Conservation (phyloP, 2,888 invertebrate genomes). For the Caenorhabditis doughertyi region DNA sequence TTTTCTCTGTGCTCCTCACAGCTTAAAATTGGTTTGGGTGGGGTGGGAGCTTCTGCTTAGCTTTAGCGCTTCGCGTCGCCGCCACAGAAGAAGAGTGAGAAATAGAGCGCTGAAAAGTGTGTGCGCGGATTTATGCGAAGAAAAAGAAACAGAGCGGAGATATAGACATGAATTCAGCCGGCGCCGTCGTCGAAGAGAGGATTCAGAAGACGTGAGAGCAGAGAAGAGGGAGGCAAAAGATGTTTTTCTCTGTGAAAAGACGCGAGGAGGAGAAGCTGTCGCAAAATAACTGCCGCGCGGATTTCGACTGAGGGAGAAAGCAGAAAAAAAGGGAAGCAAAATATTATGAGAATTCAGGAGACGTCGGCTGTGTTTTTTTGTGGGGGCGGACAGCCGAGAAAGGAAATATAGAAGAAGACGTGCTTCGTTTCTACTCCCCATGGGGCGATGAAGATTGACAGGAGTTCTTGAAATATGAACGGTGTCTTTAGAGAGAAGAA, state of each 20-base stretch:
- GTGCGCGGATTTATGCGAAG: slow-evolving; percentile 8
- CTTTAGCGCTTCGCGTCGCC: no score
- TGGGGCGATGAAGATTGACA: slow-evolving; percentile 4
- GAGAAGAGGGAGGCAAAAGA: neutral
- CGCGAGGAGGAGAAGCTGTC: slow-evolving; percentile 5
- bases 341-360: neutral
- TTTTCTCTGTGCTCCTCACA: no score
- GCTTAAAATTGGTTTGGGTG: no score
- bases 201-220: slow-evolving; percentile 19
- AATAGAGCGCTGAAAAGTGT: neutral
- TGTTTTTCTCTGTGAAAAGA: neutral
- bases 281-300: slow-evolving; percentile 28
- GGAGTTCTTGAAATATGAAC: slow-evolving; percentile 34
- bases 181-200: neutral
- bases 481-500: neutral
- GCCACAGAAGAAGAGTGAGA: neutral
- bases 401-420: slow-evolving; percentile 14
- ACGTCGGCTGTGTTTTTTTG: slow-evolving; percentile 2
- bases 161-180: neutral
- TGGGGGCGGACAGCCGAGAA: slow-evolving; percentile 12
- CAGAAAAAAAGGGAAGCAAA: neutral
- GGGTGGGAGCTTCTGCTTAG: no score
- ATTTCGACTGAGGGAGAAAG: slow-evolving; percentile 11
- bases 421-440: no score
- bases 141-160: neutral